Base-by-base conservation (phyloP, 2,888 invertebrate genomes). In the Chrysolina haemoptera region DNA sequence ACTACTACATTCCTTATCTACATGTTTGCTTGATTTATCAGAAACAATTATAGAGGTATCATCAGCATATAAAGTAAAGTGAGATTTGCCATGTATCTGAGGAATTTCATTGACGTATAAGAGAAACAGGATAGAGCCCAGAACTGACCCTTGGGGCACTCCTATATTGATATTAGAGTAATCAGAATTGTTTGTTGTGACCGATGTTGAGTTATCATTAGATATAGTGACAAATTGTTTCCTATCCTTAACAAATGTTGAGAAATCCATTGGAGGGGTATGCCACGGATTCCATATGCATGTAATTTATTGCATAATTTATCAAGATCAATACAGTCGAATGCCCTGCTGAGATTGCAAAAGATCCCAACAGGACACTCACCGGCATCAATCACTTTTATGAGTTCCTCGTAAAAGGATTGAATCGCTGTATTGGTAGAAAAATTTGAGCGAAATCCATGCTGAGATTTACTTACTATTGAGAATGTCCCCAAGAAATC, bases 261-360 rank as follows among this genome's bases (percentile, higher is more conserved):
- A n/a, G n/a, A 55, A 22, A 55, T 55, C 55, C 18, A 55, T 55
- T 55, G 20, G 1, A 55, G 55, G 8, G 22, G 55, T 55, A 55
- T 6, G 55, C 55, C 18, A 55, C 55, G 55, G 22, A 55, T 55
- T 55, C 18, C 55, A 63, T 48, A 62, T 55, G 10, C 43, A 20
- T 62, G 9, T 43, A 62, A 35, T 18, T 68, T 68, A 22, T 62
- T 43, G 12, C 35, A n/a, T 46, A 64, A 22, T 18, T 48, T 72
- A n/a, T 72, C 46, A 41, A 67, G 67, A 18, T 72, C 18, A n/a
- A 72, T 68, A 35, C 68, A 68, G 46, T 72, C 72, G 53, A 72
- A 72, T 40, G 72, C 72, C 55, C 68, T 68, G 53, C 72, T 72
- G 72, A 72, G 72, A 68, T 68, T 68, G 40, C 68, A 72, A 40